Conservation (phyloP, 2,888 invertebrate genomes). For the Cotesia congregata region DNA sequence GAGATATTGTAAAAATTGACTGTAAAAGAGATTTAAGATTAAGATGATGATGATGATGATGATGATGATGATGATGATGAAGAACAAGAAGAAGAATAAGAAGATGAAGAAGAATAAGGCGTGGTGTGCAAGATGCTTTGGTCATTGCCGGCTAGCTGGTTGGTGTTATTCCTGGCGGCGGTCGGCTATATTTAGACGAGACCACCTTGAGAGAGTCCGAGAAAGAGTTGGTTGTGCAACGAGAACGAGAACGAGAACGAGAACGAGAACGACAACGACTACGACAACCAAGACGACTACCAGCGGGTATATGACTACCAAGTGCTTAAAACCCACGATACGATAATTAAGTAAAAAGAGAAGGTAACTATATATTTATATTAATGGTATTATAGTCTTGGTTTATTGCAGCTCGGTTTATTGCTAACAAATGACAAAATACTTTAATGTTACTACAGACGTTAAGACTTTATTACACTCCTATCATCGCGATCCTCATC, state of each 20-base stretch:
- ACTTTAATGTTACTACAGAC: background rate
- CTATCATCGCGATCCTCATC: background rate
- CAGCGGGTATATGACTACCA: background rate
- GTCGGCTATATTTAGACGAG: conserved; percentile 68
- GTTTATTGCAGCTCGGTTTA: background rate
- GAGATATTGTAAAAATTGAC: background rate
- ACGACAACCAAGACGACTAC: conserved; percentile 1
- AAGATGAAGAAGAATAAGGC: conserved; percentile 42
- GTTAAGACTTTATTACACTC: background rate
- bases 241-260: background rate
- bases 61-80: background rate
- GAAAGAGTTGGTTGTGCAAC: conserved; percentile 41
- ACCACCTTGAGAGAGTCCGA: conserved; percentile 66
- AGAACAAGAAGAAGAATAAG: background rate
- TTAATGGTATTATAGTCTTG: background rate
- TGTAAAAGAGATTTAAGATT: background rate
- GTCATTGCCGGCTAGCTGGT: conserved; percentile 63
- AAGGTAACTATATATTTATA: background rate
- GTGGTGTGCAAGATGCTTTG: conserved; percentile 57
- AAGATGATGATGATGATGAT: background rate
- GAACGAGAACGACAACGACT: background rate
- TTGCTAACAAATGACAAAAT: background rate
- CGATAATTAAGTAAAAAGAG: conserved; percentile 7
- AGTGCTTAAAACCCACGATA: conserved; percentile 27
- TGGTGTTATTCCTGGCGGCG: conserved; percentile 66